Percentiles rank a stretch among this genome's conserved stretches.
These are phyloP conservation scores for Drosophila elegans DNA, from an alignment of 1,140 invertebrate species.

Conservation along the genomic window DNA sequence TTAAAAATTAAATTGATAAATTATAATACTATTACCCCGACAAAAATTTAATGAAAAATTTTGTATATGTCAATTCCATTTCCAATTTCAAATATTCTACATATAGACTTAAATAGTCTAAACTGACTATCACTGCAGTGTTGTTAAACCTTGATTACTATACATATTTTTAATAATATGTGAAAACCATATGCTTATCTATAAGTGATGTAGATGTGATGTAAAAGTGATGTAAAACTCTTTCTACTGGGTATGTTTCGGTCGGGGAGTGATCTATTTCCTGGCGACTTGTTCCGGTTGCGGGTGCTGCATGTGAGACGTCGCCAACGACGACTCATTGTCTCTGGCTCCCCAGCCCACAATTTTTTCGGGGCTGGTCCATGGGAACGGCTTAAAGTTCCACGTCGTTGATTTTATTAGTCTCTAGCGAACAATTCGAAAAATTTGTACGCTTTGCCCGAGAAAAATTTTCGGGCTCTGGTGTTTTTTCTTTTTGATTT, in stretches of 20 bases:
- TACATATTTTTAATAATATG: background rate
- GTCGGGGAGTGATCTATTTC: background rate
- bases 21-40: too few species aligned
- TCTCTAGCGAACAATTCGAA: conserved; percentile 84
- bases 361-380: conserved; percentile 44
- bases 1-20: too few species aligned
- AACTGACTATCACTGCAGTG: too few species aligned
- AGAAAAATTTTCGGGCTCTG: conserved; percentile 64
- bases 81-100: too few species aligned
- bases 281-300: conserved; percentile 36
- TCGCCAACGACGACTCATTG: conserved; percentile 68
- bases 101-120: too few species aligned
- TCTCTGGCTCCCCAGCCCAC: conserved; percentile 47
- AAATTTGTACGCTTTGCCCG: conserved; percentile 79
- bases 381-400: conserved; percentile 84
- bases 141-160: too few species aligned
- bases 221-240: background rate
- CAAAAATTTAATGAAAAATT: too few species aligned
- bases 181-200: too few species aligned
- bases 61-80: too few species aligned
- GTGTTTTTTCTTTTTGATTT: conserved; percentile 20
- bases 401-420: conserved; percentile 85
- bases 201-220: background rate
- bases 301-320: conserved; percentile 46
- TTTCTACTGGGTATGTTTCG: conserved; percentile 7